phyloP scores from a whole-genome alignment of 2,113 vertebrate species.

The Apteryx mantelli region DNA sequence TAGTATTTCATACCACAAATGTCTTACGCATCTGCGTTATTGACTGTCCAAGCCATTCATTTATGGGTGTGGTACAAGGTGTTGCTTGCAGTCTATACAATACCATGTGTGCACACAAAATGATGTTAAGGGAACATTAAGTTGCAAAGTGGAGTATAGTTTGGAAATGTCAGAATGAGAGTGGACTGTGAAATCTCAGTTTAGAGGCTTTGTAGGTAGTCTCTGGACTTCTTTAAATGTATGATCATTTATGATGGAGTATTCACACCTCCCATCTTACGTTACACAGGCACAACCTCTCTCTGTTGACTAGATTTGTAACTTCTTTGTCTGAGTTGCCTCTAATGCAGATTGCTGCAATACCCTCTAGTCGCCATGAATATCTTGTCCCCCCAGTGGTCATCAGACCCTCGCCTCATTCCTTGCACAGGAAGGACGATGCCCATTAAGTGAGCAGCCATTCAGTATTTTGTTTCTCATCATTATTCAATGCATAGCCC shows the following conservation, averaged over 20 bases:
- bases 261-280: neutral
- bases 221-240: neutral
- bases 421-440: neutral
- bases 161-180: neutral
- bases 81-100: neutral
- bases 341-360: neutral
- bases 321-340: neutral
- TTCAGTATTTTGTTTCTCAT: neutral
- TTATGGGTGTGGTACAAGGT: neutral
- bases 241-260: neutral
- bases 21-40: slow-evolving; percentile 47
- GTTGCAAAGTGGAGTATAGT: neutral
- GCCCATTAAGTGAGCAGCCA: neutral
- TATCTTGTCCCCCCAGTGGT: no score
- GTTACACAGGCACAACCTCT: neutral
- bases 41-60: neutral
- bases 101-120: neutral
- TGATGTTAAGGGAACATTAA: neutral
- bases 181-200: neutral
- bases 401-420: neutral
- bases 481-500: neutral
- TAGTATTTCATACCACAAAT: slow-evolving; percentile 25
- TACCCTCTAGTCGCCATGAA: neutral
- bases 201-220: neutral
- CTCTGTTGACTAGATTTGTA: neutral